Percentiles rank a stretch among this genome's conserved stretches.
These are phyloP conservation scores for Xenotilapia leptura DNA, from an alignment of 2,113 vertebrate species.

Conservation along the genomic window DNA sequence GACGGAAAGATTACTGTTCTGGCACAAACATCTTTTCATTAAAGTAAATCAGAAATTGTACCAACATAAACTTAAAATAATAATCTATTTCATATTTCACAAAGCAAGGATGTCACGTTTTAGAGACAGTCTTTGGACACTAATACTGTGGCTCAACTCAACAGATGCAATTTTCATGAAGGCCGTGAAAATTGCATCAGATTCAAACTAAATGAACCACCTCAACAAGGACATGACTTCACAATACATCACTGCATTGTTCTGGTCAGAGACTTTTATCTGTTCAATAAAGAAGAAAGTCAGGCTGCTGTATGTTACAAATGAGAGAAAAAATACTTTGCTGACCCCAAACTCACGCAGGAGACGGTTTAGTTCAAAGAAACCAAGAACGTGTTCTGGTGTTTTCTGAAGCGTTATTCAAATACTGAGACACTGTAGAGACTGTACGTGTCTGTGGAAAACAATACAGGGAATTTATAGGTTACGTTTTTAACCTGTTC, in stretches of 20 bases:
- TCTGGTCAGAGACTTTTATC: constrained; percentile 6
- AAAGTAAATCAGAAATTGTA: neutral
- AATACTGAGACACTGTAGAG: neutral
- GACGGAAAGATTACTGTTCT: constrained; percentile 9
- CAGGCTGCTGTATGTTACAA: neutral
- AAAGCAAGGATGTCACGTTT: neutral
- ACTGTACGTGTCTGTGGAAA: neutral
- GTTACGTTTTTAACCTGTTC: neutral
- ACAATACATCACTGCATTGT: neutral
- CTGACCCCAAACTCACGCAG: neutral
- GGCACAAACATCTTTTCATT: neutral
- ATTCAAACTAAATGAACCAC: constrained; percentile 1
- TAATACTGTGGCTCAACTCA: neutral
- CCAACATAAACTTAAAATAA: neutral
- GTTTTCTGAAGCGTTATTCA: neutral
- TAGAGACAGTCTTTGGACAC: neutral
- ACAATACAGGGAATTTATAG: neutral
- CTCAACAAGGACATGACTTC: constrained; percentile 8
- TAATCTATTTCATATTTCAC: neutral
- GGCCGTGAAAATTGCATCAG: neutral
- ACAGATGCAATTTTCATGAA: neutral
- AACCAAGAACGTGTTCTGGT: neutral
- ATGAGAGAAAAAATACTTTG: neutral
- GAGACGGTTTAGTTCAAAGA: neutral
- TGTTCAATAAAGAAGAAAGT: neutral